Evolutionary conservation across 2,888 invertebrate species (phyloP), one percentile per base, ranked within the genome.

Genomic region (Morpho achilles): DNA sequence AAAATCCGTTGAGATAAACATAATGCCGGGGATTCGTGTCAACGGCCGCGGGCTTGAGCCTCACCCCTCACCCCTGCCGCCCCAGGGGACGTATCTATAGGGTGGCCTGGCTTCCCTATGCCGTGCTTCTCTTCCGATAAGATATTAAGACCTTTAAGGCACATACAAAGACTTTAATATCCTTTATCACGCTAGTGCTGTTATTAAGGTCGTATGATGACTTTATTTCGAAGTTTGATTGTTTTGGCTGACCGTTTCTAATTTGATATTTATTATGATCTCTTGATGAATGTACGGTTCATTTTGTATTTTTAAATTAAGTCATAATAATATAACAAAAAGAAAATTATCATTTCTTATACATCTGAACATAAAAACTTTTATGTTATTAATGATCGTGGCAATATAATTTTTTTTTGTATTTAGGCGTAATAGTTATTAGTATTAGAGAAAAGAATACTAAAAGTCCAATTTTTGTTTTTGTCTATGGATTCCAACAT

Each of bases 1-100:
- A 84, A 84, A 84, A 83, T 78, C 82, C 77, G 75, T 79, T 79
- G 73, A 74, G 77, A 82, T 84, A 89, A 87, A 89, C 87, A 87
- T 73, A 76, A 77, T 70, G 74, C 75, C 76, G 76, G 80, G 82
- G 84, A 85, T 82, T 81, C 82, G 87, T 86, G 89, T 89, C 88
- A 89, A 89, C 82, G 88, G 84, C 88, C 88, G 81, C 78, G 72
- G 79, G 77, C 78, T 66, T 74, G 71, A 69, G 60, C 65, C 75
- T 72, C 67, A 62, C 59, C 66, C 69, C 67, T 60, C 65, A 53
- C 63, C 62, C 64, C 68, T 53, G 41, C 61, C 56, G 67, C 59
- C 69, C 64, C 66, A 67, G 72, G 76, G 76, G 71, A 70, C 62
- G 71, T 7, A 67, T 74, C 70, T 79, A 79, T 78, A 80, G 81